phyloP scores from a whole-genome alignment of 2,113 vertebrate genomes.

The Gopherus evgoodei region DNA sequence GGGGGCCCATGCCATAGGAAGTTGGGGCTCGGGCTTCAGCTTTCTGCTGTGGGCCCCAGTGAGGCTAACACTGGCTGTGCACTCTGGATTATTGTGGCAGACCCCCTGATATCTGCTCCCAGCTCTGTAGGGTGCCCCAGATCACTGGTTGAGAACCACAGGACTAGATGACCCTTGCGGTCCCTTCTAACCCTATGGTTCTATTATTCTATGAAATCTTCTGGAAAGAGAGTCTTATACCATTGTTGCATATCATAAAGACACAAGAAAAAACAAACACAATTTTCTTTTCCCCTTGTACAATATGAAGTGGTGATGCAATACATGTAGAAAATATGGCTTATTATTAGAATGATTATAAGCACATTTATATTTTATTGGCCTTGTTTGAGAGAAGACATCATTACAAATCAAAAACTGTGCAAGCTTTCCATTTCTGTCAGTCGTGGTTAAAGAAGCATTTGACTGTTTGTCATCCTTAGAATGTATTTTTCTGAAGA shows the following conservation, averaged over 20 bases:
- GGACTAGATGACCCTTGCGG: background rate
- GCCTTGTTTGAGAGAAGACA: background rate
- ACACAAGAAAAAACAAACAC: background rate
- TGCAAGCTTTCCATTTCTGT: background rate
- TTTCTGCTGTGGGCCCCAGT: too few relatives aligned
- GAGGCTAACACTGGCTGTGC: too few relatives aligned
- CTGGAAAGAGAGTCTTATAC: background rate
- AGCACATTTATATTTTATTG: slow-evolving; percentile 24
- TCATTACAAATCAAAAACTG: background rate
- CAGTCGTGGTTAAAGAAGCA: background rate
- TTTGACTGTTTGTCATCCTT: slow-evolving; percentile 33
- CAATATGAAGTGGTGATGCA: background rate
- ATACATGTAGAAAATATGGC: background rate
- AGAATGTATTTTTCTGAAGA: background rate
- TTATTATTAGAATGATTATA: background rate
- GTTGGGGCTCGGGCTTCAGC: too few relatives aligned
- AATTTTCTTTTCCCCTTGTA: background rate
- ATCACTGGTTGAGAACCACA: too few relatives aligned
- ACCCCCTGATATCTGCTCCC: too few relatives aligned
- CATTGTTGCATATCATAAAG: background rate
- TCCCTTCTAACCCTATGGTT: background rate
- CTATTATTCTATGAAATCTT: background rate
- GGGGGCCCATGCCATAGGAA: too few relatives aligned
- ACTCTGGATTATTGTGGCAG: too few relatives aligned
- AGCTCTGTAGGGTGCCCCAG: too few relatives aligned